Evolutionary conservation across 2,113 vertebrate genomes (phyloP).

Genomic region (Phaetusa simplex): DNA sequence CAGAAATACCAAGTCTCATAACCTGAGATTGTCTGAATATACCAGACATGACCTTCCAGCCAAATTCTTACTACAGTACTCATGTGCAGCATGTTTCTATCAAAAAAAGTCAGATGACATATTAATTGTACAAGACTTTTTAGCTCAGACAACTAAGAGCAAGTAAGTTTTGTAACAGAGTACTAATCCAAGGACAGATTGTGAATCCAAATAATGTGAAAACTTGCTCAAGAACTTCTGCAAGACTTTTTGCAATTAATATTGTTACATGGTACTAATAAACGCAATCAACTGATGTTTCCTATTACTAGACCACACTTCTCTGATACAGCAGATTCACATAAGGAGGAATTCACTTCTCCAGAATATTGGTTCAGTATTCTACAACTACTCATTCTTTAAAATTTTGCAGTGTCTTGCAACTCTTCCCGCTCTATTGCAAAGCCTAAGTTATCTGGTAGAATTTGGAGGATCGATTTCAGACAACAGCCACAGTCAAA

Average conservation of each 20-base stretch:
- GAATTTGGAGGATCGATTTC: not conserved
- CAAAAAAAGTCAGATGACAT: not conserved
- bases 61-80: not conserved
- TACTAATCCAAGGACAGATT: not conserved
- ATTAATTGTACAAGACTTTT: not conserved
- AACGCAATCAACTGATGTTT: not conserved
- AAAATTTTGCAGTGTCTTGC: not conserved
- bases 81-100: fast-evolving
- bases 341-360: not conserved
- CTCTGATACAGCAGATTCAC: not conserved
- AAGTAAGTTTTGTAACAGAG: not conserved
- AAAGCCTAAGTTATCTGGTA: not conserved
- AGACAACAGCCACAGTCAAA: not conserved
- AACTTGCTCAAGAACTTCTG: not conserved
- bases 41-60: not conserved
- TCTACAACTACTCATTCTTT: not conserved
- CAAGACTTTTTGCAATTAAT: not conserved
- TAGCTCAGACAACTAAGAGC: not conserved
- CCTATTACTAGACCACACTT: not conserved
- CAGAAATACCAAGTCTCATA: not conserved
- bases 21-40: not conserved
- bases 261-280: not conserved
- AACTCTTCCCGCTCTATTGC: not conserved
- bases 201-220: not conserved
- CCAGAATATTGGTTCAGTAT: not conserved